These are phyloP conservation scores for Spodoptera picta DNA, from an alignment of 2,888 invertebrate species.

Conservation along the genomic window DNA sequence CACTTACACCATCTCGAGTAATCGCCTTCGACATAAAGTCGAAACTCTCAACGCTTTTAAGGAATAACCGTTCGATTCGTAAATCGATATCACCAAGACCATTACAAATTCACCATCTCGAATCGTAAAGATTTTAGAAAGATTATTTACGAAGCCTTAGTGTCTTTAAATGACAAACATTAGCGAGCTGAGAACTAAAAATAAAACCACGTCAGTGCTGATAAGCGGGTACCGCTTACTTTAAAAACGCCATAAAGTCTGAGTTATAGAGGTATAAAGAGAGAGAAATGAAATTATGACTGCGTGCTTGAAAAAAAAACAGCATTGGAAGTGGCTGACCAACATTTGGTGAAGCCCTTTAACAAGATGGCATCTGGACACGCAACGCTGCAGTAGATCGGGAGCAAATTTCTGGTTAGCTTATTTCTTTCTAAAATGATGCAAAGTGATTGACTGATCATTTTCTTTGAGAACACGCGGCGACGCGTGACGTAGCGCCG, in stretches of 20 bases:
- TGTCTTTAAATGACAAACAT: constrained; percentile 45
- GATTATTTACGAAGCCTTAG: constrained; percentile 31
- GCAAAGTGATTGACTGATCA: constrained; percentile 58
- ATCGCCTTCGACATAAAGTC: constrained; percentile 23
- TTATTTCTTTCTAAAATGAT: constrained; percentile 61
- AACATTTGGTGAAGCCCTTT: constrained; percentile 40
- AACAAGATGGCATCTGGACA: constrained; percentile 42
- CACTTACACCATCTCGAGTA: constrained; percentile 11
- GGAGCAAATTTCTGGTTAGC: constrained; percentile 66
- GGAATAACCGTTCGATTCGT: constrained; percentile 40
- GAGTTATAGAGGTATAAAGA: constrained; percentile 67
- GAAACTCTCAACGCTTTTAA: constrained; percentile 20
- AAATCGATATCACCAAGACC: constrained; percentile 33
- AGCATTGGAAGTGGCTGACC: constrained; percentile 40
- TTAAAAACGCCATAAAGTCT: constrained; percentile 62
- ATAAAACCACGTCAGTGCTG: constrained; percentile 69
- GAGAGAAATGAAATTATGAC: constrained; percentile 62
- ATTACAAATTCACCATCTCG: constrained; percentile 44
- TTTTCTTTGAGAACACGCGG: constrained; percentile 57
- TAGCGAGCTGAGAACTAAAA: constrained; percentile 61
- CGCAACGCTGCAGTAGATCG: constrained; percentile 43
- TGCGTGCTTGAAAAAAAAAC: constrained; percentile 45
- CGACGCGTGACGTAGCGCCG: constrained; percentile 73
- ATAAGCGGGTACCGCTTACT: constrained; percentile 69
- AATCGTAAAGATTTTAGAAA: constrained; percentile 35